These are phyloP conservation scores for Eupeodes latifasciatus DNA, from an alignment of 2,888 invertebrate genomes.

Conservation along the genomic window DNA sequence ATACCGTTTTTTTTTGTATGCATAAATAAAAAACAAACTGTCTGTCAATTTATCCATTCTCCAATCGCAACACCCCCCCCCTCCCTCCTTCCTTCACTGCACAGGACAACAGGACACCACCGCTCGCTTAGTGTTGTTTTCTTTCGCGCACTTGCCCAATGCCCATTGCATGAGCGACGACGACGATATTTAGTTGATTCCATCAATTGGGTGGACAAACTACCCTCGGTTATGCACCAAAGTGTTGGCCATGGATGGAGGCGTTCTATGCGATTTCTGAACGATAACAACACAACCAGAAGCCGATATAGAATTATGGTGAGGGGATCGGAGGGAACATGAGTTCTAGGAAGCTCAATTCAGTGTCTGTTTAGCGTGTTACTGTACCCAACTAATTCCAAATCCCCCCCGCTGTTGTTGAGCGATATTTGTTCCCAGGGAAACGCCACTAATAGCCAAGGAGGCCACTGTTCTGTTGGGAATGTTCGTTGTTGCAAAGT, in stretches of 20 bases:
- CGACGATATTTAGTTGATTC: slow-evolving; percentile 64
- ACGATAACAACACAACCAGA: slow-evolving; percentile 23
- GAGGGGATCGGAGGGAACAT: not conserved
- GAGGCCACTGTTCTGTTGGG: slow-evolving; percentile 11
- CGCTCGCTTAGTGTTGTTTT: not conserved
- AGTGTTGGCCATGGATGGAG: slow-evolving; percentile 47
- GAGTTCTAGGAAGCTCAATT: slow-evolving; percentile 6
- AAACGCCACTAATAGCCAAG: slow-evolving; percentile 61
- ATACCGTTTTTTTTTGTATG: slow-evolving; percentile 19
- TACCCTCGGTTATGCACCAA: slow-evolving; percentile 50
- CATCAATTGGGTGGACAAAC: slow-evolving; percentile 62
- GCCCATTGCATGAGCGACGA: slow-evolving; percentile 36
- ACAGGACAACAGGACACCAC: slow-evolving; percentile 31
- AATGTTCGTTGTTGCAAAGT: slow-evolving; percentile 24
- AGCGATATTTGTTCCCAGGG: slow-evolving; percentile 48
- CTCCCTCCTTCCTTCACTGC: slow-evolving; percentile 15
- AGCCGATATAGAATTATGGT: not conserved
- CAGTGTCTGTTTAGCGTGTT: slow-evolving; percentile 52
- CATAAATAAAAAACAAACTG: slow-evolving; percentile 67
- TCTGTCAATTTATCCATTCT: slow-evolving; percentile 61
- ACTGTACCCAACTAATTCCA: not conserved
- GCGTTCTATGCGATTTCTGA: slow-evolving; percentile 46
- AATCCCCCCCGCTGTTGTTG: slow-evolving; percentile 58
- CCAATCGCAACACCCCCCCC: not conserved
- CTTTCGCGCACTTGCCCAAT: not conserved